Base-by-base conservation (phyloP, 2,888 invertebrate species). In the Biston stratarius region DNA sequence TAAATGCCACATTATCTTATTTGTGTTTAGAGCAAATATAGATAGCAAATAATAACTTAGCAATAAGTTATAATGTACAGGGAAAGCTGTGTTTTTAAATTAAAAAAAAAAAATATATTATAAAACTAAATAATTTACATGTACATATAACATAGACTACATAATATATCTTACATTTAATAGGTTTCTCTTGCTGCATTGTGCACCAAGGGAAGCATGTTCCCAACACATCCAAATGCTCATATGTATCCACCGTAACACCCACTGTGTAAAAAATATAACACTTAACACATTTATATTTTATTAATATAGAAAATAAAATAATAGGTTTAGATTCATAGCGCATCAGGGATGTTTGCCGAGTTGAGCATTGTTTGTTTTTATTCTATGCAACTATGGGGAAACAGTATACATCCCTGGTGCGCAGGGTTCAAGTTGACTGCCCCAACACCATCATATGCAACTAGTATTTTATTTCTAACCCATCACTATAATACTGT, bases 121-220 rank as follows among this genome's bases (percentile, higher is more conserved):
- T 24, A 24, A 55, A 33, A 56, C 24, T 42, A 24, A 55, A 55
- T 38, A 52, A 12, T 24, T 24, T 44, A 56, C 42, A 44, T 24
- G 12, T 42, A 38, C 38, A 44, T 44, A n/a, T 57, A 61, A 45
- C 14, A 57, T 62, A 67, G 55, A 47, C 64, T 69, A 48, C 62
- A 64, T 47, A 57, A 69, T 67, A 68, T 66, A 57, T 77, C 91
- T 91, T 91, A 92, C 92, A 89, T 86, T 88, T 87, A 76, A 87
- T 85, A 66, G 88, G 87, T 80, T 88, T 89, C 73, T 90, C 90
- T 83, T 91, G 91, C 70, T 89, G 85, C 82, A 91, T 84, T 67
- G 95, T 93, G 89, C 96, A 96, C 96, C 96, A 96, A 73, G 96
- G 96, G 89, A 96, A 96, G 89, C 96, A 96, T 83, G 96, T 96